Conservation (phyloP, 2,888 invertebrate genomes). For the Xylophagus ater region DNA sequence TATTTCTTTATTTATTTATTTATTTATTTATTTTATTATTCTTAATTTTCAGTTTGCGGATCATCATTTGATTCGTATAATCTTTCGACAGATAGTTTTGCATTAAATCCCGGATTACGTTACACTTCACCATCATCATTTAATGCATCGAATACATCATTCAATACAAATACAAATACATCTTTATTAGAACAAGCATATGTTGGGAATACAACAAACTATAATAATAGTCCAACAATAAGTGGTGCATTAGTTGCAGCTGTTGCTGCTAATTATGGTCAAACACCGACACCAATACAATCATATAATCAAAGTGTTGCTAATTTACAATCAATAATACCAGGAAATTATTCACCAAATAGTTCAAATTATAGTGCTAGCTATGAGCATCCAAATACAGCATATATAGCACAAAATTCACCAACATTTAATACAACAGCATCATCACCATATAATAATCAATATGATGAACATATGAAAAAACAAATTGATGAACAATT, state of each 20-base stretch:
- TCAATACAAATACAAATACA: slow-evolving; percentile 18
- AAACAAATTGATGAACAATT: slow-evolving; percentile 21
- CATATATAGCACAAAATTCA: slow-evolving; percentile 17
- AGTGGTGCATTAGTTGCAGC: slow-evolving; percentile 13
- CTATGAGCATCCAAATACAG: slow-evolving; percentile 18
- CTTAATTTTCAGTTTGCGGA: slow-evolving; percentile 18
- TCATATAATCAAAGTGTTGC: slow-evolving; percentile 18
- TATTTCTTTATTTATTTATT: too few relatives aligned
- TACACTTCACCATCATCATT: slow-evolving; percentile 20
- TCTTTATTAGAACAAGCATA: slow-evolving; percentile 17
- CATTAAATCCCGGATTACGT: slow-evolving; percentile 16
- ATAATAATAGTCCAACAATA: slow-evolving; percentile 13
- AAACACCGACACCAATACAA: slow-evolving; percentile 10
- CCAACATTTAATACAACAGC: slow-evolving; percentile 16
- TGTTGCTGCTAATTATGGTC: slow-evolving; percentile 13
- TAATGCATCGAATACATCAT: slow-evolving; percentile 20
- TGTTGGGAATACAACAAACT: slow-evolving; percentile 12
- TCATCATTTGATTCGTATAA: slow-evolving; percentile 23
- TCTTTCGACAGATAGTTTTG: slow-evolving; percentile 20
- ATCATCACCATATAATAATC: slow-evolving; percentile 14
- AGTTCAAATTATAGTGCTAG: slow-evolving; percentile 19
- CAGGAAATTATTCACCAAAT: slow-evolving; percentile 19
- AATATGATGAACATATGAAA: slow-evolving; percentile 21
- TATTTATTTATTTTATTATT: slow-evolving; percentile 4
- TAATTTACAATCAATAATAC: slow-evolving; percentile 18